Evolutionary conservation across 2,888 invertebrate genomes (phyloP).

Genomic region (Osmoderma eremita): DNA sequence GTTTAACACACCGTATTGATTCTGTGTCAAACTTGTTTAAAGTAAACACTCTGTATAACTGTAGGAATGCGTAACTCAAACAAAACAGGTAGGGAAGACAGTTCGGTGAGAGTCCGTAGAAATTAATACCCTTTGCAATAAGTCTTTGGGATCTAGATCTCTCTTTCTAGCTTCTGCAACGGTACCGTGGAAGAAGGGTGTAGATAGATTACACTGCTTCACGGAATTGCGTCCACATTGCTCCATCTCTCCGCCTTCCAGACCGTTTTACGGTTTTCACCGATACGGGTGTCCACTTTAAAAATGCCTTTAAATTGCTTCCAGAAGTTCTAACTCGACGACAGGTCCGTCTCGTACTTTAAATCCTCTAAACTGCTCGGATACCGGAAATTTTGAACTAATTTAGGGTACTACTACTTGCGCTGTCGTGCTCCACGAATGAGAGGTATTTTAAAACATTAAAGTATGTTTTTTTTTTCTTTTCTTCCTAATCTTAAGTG

Average conservation of each 20-base stretch:
- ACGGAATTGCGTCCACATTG: constrained; percentile 22
- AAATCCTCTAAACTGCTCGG: constrained; percentile 24
- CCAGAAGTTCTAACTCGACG: constrained; percentile 27
- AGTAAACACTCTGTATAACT: constrained; percentile 23
- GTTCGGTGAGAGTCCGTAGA: constrained; percentile 33
- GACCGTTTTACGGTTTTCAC: constrained; percentile 18
- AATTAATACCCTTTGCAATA: constrained; percentile 35
- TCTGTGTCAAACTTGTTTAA: constrained; percentile 21
- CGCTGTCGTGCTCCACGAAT: not conserved
- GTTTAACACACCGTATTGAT: constrained; percentile 22
- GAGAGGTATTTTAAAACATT: not conserved
- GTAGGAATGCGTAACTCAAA: constrained; percentile 37
- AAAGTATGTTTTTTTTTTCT: constrained; percentile 13
- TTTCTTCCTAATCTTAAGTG: not conserved
- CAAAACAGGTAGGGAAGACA: constrained; percentile 34
- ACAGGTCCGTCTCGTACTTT: constrained; percentile 16
- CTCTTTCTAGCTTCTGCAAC: not conserved
- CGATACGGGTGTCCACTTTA: constrained; percentile 33
- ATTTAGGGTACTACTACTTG: constrained; percentile 25
- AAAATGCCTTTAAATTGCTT: constrained; percentile 35
- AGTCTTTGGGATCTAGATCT: constrained; percentile 1
- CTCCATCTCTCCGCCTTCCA: not conserved
- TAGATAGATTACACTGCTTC: constrained; percentile 34
- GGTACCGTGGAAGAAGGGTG: not conserved
- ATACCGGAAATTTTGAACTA: constrained; percentile 33